phyloP scores from a whole-genome alignment of 2,797 vertebrate species.

The Lutjanus campechanus region DNA sequence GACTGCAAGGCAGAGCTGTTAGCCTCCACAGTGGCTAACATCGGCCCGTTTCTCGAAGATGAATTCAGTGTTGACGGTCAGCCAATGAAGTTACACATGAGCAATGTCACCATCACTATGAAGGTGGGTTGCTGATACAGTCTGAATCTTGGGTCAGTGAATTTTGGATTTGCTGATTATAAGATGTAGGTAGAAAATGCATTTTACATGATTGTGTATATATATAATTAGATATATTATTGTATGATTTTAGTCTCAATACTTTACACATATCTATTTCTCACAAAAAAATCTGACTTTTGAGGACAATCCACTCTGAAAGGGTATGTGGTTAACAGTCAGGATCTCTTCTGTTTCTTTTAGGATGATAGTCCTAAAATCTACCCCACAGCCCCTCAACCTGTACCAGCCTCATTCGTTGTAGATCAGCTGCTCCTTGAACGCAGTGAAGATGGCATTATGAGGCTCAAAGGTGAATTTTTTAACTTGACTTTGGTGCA shows the following conservation, averaged over 20 bases:
- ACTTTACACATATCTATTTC: not conserved
- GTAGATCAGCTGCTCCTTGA: conserved; percentile 89
- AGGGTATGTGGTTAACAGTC: not conserved
- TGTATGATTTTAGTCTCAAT: not conserved
- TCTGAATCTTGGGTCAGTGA: not conserved
- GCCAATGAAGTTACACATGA: conserved; percentile 91
- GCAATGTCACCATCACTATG: conserved; percentile 88
- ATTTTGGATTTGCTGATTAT: conserved; percentile 4
- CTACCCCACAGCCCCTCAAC: conserved; percentile 92
- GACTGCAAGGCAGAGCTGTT: conserved; percentile 88
- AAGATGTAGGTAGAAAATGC: not conserved
- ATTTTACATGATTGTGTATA: not conserved
- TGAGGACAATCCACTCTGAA: not conserved
- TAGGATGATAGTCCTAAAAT: conserved; percentile 93
- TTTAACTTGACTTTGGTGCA: not conserved
- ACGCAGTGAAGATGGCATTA: conserved; percentile 90
- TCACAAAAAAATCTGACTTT: not conserved
- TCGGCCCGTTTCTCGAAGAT: conserved; percentile 96
- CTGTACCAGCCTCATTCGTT: conserved; percentile 89
- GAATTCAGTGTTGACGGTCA: conserved; percentile 90
- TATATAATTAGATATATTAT: not conserved
- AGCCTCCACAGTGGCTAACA: conserved; percentile 88
- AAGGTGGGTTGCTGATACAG: conserved; percentile 82
- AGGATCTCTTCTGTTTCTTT: conserved; percentile 27
- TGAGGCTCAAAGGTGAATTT: conserved; percentile 88